Evolutionary conservation across 2,888 invertebrate genomes (phyloP), one percentile per base, ranked within the genome.

Genomic region (Drosophila tanythrix): DNA sequence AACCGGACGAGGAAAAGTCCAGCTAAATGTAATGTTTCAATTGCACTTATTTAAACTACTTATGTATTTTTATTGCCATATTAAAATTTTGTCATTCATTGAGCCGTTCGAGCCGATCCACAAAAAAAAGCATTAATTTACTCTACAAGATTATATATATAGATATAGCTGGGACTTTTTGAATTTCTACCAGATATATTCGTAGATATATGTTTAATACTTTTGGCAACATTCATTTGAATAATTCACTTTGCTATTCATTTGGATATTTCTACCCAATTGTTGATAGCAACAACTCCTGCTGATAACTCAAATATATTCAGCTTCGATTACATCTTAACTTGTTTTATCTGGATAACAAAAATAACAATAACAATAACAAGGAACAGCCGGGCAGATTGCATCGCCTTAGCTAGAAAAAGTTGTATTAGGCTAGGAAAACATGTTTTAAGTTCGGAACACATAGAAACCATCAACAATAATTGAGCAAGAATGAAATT

Each of bases 1-100:
- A 92, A 62, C 87, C 91, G 21, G 89, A 91, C 57, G 91, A 90
- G 31, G 77, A 82, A 31, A 87, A 84, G 61, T 82, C 80, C 51
- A 62, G 66, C 72, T 57, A 82, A 64, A 50, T 79, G 78, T 71
- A 82, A 81, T 27, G 60, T 74, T 61, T 62, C 59, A 67, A 70
- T 51, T 71, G 61, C 61, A 56, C 55, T 29, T 40, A 50, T 33
- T 58, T 51, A 5, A 79, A 38, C 35, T 60, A 69, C 13, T 38
- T 56, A 53, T 64, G 31, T 59, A 62, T 50, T 63, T 38, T 46
- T 46, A 66, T 62, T 76, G 57, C 31, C 76, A 63, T 60, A 72
- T 67, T 63, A 53, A 50, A 76, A 50, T 33, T 57, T 63, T 48
- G 51, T 27, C 62, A 56, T 50, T 57, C 48, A 58, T 61, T 55